Percentiles rank a stretch among this genome's conserved stretches.
phyloP scores from a whole-genome alignment of 2,888 invertebrate species.

The Omphaloscelis lunosa region DNA sequence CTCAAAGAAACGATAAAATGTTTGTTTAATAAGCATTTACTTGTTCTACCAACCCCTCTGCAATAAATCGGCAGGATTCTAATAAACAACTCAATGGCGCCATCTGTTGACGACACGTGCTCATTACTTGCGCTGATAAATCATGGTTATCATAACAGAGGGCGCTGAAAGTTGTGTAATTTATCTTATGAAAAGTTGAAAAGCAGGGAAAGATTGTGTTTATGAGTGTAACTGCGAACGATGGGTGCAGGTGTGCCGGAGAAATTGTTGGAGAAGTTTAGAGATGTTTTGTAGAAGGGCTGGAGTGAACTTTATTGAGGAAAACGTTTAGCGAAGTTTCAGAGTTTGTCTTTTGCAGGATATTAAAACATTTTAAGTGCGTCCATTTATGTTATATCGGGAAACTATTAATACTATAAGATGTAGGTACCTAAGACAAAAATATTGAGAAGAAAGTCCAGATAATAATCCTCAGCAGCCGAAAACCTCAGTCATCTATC shows the following conservation, averaged over 20 bases:
- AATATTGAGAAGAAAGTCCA: not conserved
- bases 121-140: conserved; percentile 84
- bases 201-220: conserved; percentile 82
- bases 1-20: conserved; percentile 67
- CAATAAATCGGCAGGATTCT: conserved; percentile 79
- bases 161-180: conserved; percentile 83
- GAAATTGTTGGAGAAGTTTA: conserved; percentile 61
- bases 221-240: conserved; percentile 72
- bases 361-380: not conserved
- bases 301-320: conserved; percentile 23
- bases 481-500: not conserved
- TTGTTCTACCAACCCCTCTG: conserved; percentile 66
- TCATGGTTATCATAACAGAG: conserved; percentile 84
- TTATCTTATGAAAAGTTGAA: conserved; percentile 76
- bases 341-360: not conserved
- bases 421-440: no score
- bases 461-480: not conserved
- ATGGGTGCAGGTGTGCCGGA: conserved; percentile 62
- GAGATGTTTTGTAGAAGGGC: conserved; percentile 25
- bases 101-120: conserved; percentile 83
- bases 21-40: conserved; percentile 63
- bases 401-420: no score
- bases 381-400: not conserved
- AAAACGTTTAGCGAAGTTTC: conserved; percentile 7
- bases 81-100: conserved; percentile 81